Conservation (phyloP, 2,888 invertebrate species). For the Pammene aurita region DNA sequence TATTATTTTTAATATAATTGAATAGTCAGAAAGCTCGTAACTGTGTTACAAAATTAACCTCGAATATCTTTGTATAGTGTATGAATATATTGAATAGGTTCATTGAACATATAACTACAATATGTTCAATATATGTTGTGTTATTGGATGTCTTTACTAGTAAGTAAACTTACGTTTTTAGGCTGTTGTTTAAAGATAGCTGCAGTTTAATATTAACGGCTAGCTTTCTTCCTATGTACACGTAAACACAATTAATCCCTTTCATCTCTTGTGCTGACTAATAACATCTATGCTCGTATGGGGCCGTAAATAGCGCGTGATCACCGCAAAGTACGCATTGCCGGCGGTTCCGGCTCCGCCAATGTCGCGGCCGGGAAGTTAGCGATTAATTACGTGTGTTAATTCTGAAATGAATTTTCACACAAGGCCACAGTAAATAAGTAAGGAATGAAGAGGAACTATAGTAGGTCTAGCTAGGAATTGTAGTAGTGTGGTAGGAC, state of each 20-base stretch:
- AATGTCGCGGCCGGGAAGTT: constrained; percentile 17
- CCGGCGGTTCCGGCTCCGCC: background rate
- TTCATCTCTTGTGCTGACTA: constrained; percentile 15
- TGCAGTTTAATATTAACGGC: background rate
- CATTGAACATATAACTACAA: too few species aligned
- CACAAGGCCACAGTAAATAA: background rate
- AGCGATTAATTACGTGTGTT: background rate
- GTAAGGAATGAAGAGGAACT: too few species aligned
- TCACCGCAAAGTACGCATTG: constrained; percentile 13
- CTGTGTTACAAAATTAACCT: too few species aligned
- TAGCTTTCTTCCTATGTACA: background rate
- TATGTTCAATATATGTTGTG: too few species aligned
- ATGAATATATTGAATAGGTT: too few species aligned
- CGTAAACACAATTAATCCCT: constrained; percentile 7
- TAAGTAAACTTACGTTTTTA: too few species aligned
- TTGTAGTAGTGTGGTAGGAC: too few species aligned
- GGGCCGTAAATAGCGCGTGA: constrained; percentile 14
- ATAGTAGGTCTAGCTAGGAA: too few species aligned
- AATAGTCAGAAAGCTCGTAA: too few species aligned
- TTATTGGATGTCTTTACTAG: too few species aligned
- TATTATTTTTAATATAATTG: too few species aligned
- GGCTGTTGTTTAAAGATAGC: background rate
- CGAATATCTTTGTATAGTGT: too few species aligned
- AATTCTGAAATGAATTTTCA: background rate
- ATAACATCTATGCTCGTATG: constrained; percentile 19